phyloP scores from a whole-genome alignment of 53 echinoderm and acorn worm species.

The Holothuria scabra region DNA sequence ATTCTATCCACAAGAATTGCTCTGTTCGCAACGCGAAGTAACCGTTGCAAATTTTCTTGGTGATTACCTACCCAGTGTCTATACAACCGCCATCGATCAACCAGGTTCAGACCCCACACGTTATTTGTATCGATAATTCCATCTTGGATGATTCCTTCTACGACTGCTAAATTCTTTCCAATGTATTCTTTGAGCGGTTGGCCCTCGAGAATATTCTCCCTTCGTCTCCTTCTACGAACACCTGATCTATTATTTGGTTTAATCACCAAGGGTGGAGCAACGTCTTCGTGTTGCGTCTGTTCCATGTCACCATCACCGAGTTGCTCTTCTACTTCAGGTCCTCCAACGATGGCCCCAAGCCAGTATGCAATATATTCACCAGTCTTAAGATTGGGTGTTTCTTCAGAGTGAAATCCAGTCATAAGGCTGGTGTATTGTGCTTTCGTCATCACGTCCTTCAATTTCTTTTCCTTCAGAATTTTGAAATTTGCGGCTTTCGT shows the following conservation, averaged over 20 bases:
- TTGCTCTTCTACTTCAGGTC: constrained; percentile 21
- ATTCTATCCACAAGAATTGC: neutral
- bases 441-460: constrained; percentile 63
- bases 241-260: constrained; percentile 24
- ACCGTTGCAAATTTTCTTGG: constrained; percentile 9
- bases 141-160: neutral
- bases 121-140: constrained; percentile 6
- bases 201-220: constrained; percentile 17
- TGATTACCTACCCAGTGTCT: constrained; percentile 55
- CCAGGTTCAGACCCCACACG: constrained; percentile 49
- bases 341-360: constrained; percentile 31
- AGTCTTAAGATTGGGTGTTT: neutral
- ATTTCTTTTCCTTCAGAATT: constrained; percentile 63
- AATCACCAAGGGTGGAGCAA: constrained; percentile 19
- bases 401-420: constrained; percentile 7
- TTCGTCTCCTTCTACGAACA: neutral
- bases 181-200: constrained; percentile 22
- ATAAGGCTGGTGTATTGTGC: constrained; percentile 66
- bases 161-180: constrained; percentile 5
- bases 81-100: constrained; percentile 76
- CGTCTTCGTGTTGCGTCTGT: neutral
- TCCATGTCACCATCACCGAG: constrained; percentile 44
- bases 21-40: neutral
- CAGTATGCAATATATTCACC: constrained; percentile 27
- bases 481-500: constrained; percentile 60